Percentiles rank a stretch among this genome's conserved stretches.
phyloP scores from a whole-genome alignment of 2,888 invertebrate species.

The Aphidoletes aphidimyza region DNA sequence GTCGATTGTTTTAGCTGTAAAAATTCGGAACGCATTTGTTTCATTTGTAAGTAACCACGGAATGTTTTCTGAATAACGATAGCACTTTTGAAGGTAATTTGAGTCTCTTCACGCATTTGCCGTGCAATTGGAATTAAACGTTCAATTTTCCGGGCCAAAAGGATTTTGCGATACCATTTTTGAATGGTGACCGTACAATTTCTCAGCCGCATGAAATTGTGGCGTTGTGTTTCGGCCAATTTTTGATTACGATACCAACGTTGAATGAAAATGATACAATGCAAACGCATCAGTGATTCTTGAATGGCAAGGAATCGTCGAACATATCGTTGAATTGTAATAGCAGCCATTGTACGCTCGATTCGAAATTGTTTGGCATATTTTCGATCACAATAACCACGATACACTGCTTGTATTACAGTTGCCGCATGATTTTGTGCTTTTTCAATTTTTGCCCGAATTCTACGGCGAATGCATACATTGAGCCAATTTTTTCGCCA shows the following conservation, averaged over 20 bases:
- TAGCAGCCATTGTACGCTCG: slow-evolving; percentile 63
- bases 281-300: slow-evolving; percentile 63
- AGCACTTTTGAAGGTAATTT: slow-evolving; percentile 54
- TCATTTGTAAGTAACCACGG: slow-evolving; percentile 63
- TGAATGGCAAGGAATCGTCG: slow-evolving; percentile 67
- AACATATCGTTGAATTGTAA: slow-evolving; percentile 68
- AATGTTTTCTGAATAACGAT: slow-evolving; percentile 65
- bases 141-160: slow-evolving; percentile 61
- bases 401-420: slow-evolving; percentile 68
- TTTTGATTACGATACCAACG: slow-evolving; percentile 67
- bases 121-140: slow-evolving; percentile 58
- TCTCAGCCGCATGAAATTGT: slow-evolving; percentile 65
- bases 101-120: background rate
- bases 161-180: slow-evolving; percentile 66
- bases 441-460: slow-evolving; percentile 65
- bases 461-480: slow-evolving; percentile 68
- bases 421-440: slow-evolving; percentile 69
- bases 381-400: slow-evolving; percentile 62
- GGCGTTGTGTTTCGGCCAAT: slow-evolving; percentile 64
- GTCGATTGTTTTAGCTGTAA: slow-evolving; percentile 62
- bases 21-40: slow-evolving; percentile 63
- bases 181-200: slow-evolving; percentile 68
- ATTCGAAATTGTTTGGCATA: slow-evolving; percentile 60
- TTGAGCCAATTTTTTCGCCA: slow-evolving; percentile 75
- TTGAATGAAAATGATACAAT: slow-evolving; percentile 67